Conservation (phyloP, 2,888 invertebrate species). For the Ectropis crepuscularia region DNA sequence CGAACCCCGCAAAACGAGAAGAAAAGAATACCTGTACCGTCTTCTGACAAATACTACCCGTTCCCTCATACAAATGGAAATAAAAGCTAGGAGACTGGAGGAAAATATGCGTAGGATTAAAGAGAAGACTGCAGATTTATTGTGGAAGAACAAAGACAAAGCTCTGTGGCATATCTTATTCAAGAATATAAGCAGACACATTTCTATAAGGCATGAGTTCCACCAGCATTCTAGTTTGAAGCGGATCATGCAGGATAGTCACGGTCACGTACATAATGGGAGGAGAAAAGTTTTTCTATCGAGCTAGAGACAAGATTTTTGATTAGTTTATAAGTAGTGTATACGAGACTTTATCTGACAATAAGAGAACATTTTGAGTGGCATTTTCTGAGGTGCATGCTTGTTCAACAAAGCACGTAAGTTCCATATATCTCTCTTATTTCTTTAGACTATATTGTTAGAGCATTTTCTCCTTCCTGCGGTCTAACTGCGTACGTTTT, state of each 20-base stretch:
- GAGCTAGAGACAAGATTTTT: slow-evolving; percentile 48
- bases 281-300: slow-evolving; percentile 65
- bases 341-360: slow-evolving; percentile 61
- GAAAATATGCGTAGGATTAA: slow-evolving; percentile 85
- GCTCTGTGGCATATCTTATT: slow-evolving; percentile 82
- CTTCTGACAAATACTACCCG: slow-evolving; percentile 84
- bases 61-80: slow-evolving; percentile 85
- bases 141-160: slow-evolving; percentile 84
- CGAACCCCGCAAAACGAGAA: slow-evolving; percentile 69
- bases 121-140: slow-evolving; percentile 83
- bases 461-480: slow-evolving; percentile 55
- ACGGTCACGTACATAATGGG: slow-evolving; percentile 59
- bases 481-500: slow-evolving; percentile 56
- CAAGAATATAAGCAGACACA: slow-evolving; percentile 82
- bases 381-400: slow-evolving; percentile 49
- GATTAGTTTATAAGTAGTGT: slow-evolving; percentile 49
- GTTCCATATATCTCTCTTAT: slow-evolving; percentile 65
- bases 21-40: slow-evolving; percentile 83
- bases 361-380: slow-evolving; percentile 57
- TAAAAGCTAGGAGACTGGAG: slow-evolving; percentile 83
- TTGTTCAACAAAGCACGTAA: slow-evolving; percentile 63
- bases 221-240: slow-evolving; percentile 78
- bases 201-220: slow-evolving; percentile 80
- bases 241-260: slow-evolving; percentile 76
- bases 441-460: slow-evolving; percentile 58